Conservation (phyloP, 1,140 invertebrate species). For the Procambarus virginalis region DNA sequence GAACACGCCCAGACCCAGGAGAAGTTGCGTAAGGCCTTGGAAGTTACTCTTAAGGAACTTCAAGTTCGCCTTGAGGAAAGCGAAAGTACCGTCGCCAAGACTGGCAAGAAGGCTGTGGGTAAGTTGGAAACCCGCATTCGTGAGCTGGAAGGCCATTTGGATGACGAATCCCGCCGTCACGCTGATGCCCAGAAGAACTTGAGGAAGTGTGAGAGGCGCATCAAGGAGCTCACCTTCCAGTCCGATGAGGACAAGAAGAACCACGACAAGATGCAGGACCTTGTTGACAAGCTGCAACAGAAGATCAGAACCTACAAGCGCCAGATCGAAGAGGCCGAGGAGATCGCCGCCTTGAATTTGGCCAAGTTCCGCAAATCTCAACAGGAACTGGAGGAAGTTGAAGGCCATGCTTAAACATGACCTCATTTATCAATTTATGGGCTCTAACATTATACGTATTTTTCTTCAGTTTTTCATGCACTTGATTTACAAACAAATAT, state of each 20-base stretch:
- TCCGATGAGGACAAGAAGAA: conserved; percentile 77
- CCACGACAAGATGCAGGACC: conserved; percentile 77
- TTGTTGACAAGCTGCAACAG: conserved; percentile 78
- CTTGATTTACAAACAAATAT: no score
- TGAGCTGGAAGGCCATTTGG: conserved; percentile 97
- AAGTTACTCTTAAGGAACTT: conserved; percentile 43
- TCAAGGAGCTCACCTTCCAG: conserved; percentile 64
- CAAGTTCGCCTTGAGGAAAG: conserved; percentile 78
- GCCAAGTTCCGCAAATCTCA: conserved; percentile 60
- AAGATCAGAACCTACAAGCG: conserved; percentile 66
- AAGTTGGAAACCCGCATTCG: conserved; percentile 96
- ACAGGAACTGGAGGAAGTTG: conserved; percentile 79
- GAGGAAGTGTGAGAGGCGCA: conserved; percentile 65
- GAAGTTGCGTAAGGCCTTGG: conserved; percentile 62
- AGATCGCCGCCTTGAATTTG: conserved; percentile 58
- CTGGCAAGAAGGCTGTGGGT: conserved; percentile 97
- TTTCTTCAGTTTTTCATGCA: background rate
- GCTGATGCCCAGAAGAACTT: conserved; percentile 62
- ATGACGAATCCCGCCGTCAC: conserved; percentile 94
- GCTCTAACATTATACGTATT: conserved; percentile 73
- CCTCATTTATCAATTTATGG: conserved; percentile 78
- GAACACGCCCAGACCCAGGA: conserved; percentile 62
- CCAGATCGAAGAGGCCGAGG: conserved; percentile 65
- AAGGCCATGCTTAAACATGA: conserved; percentile 79
- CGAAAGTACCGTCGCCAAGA: conserved; percentile 90